Conservation (phyloP, 2,113 vertebrate genomes). For the Stomatorhinus ivindoensis region DNA sequence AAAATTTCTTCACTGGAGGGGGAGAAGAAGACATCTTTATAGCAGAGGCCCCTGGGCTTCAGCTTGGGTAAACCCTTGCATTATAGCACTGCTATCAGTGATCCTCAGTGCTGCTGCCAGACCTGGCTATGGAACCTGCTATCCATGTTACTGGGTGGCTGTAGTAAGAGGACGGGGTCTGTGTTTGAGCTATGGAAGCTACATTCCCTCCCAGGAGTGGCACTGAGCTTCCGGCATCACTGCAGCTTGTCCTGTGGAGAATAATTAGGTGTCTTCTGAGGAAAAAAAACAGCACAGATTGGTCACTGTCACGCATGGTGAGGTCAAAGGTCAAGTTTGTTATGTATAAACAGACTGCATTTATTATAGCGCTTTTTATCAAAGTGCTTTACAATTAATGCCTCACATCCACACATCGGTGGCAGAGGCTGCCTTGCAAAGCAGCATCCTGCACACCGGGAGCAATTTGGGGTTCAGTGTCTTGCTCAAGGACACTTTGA, state of each 20-base stretch:
- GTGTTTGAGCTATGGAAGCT: background rate
- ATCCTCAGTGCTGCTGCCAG: background rate
- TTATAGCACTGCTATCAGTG: background rate
- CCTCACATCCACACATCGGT: no score
- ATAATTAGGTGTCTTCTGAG: background rate
- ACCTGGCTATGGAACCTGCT: background rate
- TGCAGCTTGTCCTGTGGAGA: background rate
- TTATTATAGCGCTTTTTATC: no score
- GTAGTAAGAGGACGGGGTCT: background rate
- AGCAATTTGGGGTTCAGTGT: no score
- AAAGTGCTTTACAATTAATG: no score
- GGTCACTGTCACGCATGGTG: background rate
- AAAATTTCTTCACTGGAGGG: background rate
- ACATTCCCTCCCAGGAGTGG: background rate
- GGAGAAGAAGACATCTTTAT: background rate
- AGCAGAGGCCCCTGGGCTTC: background rate
- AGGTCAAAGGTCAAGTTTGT: background rate
- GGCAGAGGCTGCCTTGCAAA: no score
- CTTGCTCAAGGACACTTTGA: no score
- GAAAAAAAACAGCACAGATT: background rate
- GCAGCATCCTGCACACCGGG: no score
- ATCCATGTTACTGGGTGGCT: background rate
- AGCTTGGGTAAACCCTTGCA: background rate
- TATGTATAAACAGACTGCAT: no score
- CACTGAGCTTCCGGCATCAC: background rate